A percentile compares a stretch with the other conserved stretches of the same genome.
phyloP scores from a whole-genome alignment of 1,140 invertebrate genomes.

The Sycophila sp. region DNA sequence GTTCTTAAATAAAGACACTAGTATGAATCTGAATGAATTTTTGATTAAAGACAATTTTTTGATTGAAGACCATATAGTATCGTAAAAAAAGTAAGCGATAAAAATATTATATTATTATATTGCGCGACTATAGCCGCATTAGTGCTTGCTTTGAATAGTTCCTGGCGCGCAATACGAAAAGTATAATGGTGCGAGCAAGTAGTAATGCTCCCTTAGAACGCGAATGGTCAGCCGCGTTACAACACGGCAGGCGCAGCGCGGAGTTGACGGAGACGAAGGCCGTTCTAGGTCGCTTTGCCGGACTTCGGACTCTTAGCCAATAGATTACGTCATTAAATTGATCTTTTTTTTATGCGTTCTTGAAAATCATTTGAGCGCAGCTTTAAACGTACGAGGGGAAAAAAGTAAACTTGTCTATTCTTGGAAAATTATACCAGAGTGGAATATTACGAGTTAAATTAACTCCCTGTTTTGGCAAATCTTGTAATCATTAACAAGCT shows the following conservation, averaged over 20 bases:
- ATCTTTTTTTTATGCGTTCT: conserved; percentile 6
- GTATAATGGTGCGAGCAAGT: conserved; percentile 39
- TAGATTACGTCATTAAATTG: conserved; percentile 15
- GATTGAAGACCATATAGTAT: no score
- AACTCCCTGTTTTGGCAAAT: background rate
- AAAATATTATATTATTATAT: no score
- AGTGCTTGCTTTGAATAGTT: no score
- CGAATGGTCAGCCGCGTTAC: conserved; percentile 47
- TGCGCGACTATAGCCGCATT: no score
- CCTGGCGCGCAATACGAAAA: background rate
- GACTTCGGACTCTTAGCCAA: background rate
- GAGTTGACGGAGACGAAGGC: conserved; percentile 47
- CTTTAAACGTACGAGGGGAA: background rate
- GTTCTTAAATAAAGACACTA: no score
- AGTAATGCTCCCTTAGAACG: conserved; percentile 44
- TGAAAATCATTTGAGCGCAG: background rate
- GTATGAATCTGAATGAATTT: no score
- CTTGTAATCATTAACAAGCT: background rate
- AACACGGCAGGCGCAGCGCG: no score
- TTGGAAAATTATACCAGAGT: background rate
- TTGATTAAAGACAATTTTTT: no score
- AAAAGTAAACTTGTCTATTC: background rate
- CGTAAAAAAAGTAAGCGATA: no score
- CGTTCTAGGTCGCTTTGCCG: conserved; percentile 50
- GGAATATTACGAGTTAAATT: background rate